Conservation (phyloP, 2,888 invertebrate genomes). For the Drosophila cognata region DNA sequence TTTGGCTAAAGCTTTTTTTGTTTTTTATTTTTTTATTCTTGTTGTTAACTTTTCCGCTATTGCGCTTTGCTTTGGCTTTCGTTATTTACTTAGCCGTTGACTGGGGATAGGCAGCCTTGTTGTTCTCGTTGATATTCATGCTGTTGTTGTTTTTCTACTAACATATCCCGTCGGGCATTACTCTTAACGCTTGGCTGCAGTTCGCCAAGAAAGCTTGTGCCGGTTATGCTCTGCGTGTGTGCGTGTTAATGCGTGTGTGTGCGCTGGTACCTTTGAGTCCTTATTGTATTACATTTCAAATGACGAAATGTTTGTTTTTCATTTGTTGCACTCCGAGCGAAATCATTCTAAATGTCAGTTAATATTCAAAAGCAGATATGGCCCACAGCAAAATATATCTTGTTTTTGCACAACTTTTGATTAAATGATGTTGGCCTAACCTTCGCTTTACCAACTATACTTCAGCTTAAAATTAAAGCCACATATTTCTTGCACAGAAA, state of each 20-base stretch:
- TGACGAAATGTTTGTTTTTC: conserved; percentile 1
- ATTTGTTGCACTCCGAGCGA: conserved; percentile 14
- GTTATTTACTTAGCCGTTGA: conserved; percentile 38
- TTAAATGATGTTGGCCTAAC: neutral
- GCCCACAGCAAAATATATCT: neutral
- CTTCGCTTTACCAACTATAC: neutral
- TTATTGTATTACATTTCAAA: conserved; percentile 19
- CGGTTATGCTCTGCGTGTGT: neutral
- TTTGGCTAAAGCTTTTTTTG: conserved; percentile 18
- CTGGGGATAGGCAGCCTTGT: conserved; percentile 13
- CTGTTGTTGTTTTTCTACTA: conserved; percentile 21
- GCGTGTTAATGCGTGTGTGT: too few relatives aligned
- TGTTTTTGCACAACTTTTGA: neutral
- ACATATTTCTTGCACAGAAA: neutral
- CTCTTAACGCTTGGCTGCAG: conserved; percentile 64
- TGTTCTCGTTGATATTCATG: conserved; percentile 29
- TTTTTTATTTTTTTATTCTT: conserved; percentile 1
- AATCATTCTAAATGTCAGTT: neutral
- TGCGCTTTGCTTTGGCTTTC: conserved; percentile 46
- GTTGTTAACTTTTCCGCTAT: conserved; percentile 60
- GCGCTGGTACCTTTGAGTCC: neutral
- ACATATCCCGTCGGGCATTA: conserved; percentile 67
- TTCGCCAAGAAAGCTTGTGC: conserved; percentile 16
- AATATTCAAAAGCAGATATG: neutral
- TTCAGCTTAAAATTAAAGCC: neutral